These are phyloP conservation scores for Amiota communis DNA, from an alignment of 2,888 invertebrate genomes.

Conservation along the genomic window DNA sequence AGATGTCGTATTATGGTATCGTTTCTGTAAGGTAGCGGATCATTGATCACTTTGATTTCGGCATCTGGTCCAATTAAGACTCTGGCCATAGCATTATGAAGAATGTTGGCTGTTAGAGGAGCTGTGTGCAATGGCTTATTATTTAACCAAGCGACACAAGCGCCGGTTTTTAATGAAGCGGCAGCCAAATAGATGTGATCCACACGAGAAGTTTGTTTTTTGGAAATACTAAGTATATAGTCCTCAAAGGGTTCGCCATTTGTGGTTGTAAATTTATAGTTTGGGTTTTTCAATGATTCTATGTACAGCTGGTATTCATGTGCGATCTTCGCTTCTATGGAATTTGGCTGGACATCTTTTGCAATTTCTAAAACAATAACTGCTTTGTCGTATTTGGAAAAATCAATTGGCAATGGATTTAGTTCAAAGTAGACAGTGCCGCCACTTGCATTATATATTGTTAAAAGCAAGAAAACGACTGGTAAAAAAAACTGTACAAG, in stretches of 20 bases:
- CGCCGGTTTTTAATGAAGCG: conserved; percentile 71
- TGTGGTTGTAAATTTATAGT: conserved; percentile 13
- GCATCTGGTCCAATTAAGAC: conserved; percentile 41
- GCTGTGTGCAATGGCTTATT: conserved; percentile 84
- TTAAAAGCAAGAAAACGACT: conserved; percentile 30
- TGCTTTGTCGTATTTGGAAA: conserved; percentile 4
- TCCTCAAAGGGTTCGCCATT: conserved; percentile 32
- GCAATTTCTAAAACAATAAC: conserved; percentile 29
- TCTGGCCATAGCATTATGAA: conserved; percentile 77
- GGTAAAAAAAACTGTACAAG: conserved; percentile 32
- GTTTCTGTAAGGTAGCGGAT: conserved; percentile 79
- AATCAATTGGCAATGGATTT: conserved; percentile 27
- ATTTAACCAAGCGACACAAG: conserved; percentile 81
- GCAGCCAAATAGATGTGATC: conserved; percentile 76
- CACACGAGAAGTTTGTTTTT: conserved; percentile 17
- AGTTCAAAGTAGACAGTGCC: conserved; percentile 31
- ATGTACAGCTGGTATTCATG: conserved; percentile 25
- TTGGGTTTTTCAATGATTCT: not conserved
- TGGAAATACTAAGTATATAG: conserved; percentile 42
- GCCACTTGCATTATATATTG: conserved; percentile 31
- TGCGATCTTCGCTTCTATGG: conserved; percentile 61
- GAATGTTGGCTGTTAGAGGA: conserved; percentile 77
- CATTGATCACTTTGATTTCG: conserved; percentile 75
- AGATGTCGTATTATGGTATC: conserved; percentile 73
- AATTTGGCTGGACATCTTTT: conserved; percentile 74